Evolutionary conservation across 1,140 invertebrate genomes (phyloP), one percentile per base, ranked within the genome.

Genomic region (Frieseomelitta varia): DNA sequence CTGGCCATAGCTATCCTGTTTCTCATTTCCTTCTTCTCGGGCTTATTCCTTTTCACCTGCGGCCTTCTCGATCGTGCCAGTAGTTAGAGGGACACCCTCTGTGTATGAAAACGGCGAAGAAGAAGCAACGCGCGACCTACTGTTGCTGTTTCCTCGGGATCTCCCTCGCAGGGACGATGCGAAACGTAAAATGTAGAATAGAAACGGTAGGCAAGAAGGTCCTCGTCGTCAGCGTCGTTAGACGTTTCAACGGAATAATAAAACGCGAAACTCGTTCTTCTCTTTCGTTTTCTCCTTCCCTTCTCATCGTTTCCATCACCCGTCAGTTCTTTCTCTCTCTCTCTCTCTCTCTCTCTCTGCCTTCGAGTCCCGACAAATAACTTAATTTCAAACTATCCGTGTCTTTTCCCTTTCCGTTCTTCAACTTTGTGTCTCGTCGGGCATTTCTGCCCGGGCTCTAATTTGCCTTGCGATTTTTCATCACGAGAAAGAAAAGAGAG

Each of bases 201-300:
- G 79, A 88, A 87, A 90, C 84, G 84, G 77, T 61, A 39, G 39
- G 80, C 56, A 79, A 82, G 80, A 84, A 85, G 78, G 76, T 73
- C 27, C 56, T 71, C 63, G 61, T 79, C 58, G 72, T n/a, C 84
- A 24, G 73, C 79, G 84, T 63, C 69, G 79, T 87, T 72, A 78
- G 69, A 90, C 86, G 76, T 90, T 90, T 81, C 53, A 63, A 15
- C 69, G 72, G 88, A 90, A 90, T 90, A 88, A 87, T 90, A 90
- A 90, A 90, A 88, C 77, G 75, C 85, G 75, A 67, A 53, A 80
- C 56, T 73, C 80, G 76, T 58, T 65, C 56, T 53, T 71, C 47
- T n/a, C 21, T n/a, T 21, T n/a, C 51, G 51, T 21, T 21, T 67
- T 56, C 30, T 21, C 0, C 21, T 58, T 19, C 21, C 19, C 6